phyloP scores from a whole-genome alignment of 2,888 invertebrate genomes.

The Drosophila subquinaria region DNA sequence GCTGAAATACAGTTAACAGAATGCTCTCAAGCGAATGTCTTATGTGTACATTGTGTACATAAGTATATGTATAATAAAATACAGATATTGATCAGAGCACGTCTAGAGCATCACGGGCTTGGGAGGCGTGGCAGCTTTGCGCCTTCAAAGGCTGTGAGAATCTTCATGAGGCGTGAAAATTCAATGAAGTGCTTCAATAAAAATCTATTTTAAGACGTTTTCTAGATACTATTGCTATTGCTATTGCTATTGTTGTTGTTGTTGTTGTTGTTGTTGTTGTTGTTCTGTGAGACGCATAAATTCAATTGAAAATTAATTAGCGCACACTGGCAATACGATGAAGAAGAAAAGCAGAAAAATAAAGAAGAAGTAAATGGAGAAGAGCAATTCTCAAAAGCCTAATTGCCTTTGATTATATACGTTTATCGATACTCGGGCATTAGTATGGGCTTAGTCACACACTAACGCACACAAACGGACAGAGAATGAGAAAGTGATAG shows the following conservation, averaged over 20 bases:
- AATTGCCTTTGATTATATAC: slow-evolving; percentile 72
- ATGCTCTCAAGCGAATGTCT: not conserved
- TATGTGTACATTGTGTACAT: not conserved
- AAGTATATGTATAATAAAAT: not conserved
- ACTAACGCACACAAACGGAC: slow-evolving; percentile 27
- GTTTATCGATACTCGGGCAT: slow-evolving; percentile 62
- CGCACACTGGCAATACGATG: slow-evolving; percentile 16
- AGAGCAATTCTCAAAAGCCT: slow-evolving; percentile 54
- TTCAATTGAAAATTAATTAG: slow-evolving; percentile 73
- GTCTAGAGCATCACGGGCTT: not conserved
- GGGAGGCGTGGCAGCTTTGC: not conserved
- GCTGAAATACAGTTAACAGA: not conserved
- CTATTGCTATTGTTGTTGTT: slow-evolving; percentile 2
- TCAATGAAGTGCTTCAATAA: slow-evolving; percentile 33
- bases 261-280: slow-evolving; percentile 4
- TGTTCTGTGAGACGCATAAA: slow-evolving; percentile 40
- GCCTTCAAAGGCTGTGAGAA: slow-evolving; percentile 9
- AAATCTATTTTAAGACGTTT: slow-evolving; percentile 27
- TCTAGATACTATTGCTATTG: slow-evolving; percentile 3
- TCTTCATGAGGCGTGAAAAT: slow-evolving; percentile 15
- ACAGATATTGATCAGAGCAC: not conserved
- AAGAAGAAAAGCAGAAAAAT: slow-evolving; percentile 4
- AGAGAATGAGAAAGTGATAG: slow-evolving; percentile 2
- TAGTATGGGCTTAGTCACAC: slow-evolving; percentile 46
- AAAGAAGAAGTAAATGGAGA: slow-evolving; percentile 8